phyloP scores from a whole-genome alignment of 2,113 vertebrate species.

The Manacus vitellinus region DNA sequence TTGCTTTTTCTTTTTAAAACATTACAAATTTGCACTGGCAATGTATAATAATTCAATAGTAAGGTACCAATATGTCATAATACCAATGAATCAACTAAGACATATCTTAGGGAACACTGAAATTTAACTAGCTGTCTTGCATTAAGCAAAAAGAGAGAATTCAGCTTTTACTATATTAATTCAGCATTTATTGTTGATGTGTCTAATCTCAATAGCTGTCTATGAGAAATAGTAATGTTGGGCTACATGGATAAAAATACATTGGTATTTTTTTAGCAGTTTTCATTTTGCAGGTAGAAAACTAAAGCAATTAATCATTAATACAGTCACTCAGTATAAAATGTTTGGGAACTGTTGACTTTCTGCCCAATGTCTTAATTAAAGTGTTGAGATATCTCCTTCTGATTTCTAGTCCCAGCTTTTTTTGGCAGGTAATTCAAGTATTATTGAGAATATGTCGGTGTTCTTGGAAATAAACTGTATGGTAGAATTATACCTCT shows the following conservation, averaged over 20 bases:
- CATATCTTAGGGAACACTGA: neutral
- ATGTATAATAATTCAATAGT: neutral
- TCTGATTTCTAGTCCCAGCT: neutral
- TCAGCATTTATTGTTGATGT: neutral
- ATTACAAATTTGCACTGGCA: neutral
- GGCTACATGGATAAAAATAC: neutral
- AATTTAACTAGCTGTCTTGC: neutral
- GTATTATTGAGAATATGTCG: neutral
- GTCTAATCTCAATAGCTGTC: neutral
- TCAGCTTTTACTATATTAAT: neutral
- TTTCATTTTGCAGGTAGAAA: neutral
- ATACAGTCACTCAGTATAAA: neutral
- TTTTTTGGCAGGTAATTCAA: neutral
- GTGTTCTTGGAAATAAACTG: neutral
- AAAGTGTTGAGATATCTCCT: neutral
- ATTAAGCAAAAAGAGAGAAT: neutral
- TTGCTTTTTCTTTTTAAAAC: neutral
- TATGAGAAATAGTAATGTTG: neutral
- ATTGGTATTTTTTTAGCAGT: neutral
- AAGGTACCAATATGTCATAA: neutral
- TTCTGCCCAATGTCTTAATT: neutral
- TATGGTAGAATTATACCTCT: neutral
- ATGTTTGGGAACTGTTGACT: neutral
- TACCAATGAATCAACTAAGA: neutral
- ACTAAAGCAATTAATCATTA: neutral